Evolutionary conservation across 2,888 invertebrate genomes (phyloP), one percentile per base, ranked within the genome.

Genomic region (Tachina lurida): DNA sequence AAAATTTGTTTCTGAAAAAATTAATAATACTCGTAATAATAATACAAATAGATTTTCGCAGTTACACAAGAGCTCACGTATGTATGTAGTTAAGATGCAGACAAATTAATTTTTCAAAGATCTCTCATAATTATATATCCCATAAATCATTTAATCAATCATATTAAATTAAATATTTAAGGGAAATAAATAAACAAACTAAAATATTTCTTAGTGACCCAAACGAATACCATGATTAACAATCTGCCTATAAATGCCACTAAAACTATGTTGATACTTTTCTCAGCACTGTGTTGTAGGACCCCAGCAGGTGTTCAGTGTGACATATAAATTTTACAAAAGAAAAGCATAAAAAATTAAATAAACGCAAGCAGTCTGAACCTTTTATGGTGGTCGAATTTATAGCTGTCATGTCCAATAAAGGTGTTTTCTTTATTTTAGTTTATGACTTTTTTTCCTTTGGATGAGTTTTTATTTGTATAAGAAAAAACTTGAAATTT

Each of bases 361-460:
- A 68, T 47, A 58, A 10, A 17, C 12, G 65, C 58, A 62, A 43
- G 56, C 45, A 47, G n/a, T n/a, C 17, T 45, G 70, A 65, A 19
- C 43, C 78, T 67, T 79, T 75, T 81, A 79, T 83, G 85, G 82
- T 86, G 82, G 82, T 86, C 82, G 65, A 78, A 85, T 82, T 85
- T 82, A 82, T 85, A 78, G 78, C 78, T 85, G 74, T 82, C 85
- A 78, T 45, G 47, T 22, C 56, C 56, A 67, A 70, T 82, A 82
- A 78, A 82, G 75, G 85, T 78, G 82, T 81, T 85, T 75, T 77
- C 17, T 39, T 67, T 75, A 31, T 80, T 58, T 49, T 4, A n/a
- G 13, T 58, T 77, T 56, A 47, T 31, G 54, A 49, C 45, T 47
- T 54, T 62, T 79, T 39, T 31, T 39, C 31, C 12, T 75, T 15